Conservation (phyloP, 2,888 invertebrate species). For the Platynereis dumerilii region DNA sequence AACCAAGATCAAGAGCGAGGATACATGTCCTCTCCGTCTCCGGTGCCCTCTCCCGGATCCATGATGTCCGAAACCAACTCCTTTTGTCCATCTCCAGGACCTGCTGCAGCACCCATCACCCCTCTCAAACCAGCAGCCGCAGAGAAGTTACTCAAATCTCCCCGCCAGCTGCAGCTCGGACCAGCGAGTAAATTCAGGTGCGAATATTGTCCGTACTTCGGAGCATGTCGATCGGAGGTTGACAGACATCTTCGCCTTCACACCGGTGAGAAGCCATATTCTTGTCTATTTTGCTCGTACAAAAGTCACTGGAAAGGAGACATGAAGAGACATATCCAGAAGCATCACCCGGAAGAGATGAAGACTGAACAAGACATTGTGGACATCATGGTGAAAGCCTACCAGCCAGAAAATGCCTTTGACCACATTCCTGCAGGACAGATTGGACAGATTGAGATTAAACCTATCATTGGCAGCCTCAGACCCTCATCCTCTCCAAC, state of each 20-base stretch:
- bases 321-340: constrained; percentile 65
- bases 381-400: constrained; percentile 19
- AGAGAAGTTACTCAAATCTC: neutral
- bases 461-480: neutral
- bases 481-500: constrained; percentile 1
- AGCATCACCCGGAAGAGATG: constrained; percentile 61
- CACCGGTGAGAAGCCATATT: constrained; percentile 64
- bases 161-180: constrained; percentile 42
- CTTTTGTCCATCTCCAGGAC: neutral
- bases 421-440: neutral
- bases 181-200: constrained; percentile 69
- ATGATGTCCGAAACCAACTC: neutral
- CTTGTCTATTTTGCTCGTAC: constrained; percentile 64
- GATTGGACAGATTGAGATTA: neutral
- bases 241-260: constrained; percentile 65
- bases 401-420: constrained; percentile 15
- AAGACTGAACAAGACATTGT: constrained; percentile 8
- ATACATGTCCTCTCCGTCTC: constrained; percentile 1
- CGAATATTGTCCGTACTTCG: constrained; percentile 68
- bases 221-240: constrained; percentile 65
- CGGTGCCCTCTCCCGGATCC: neutral
- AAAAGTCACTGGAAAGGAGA: constrained; percentile 67
- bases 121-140: constrained; percentile 2
- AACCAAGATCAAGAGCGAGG: neutral
- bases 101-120: constrained; percentile 6